Evolutionary conservation across 2,797 vertebrate species (phyloP), one percentile per base, ranked within the genome.

Genomic region (Sebastiscus albofasciatus): DNA sequence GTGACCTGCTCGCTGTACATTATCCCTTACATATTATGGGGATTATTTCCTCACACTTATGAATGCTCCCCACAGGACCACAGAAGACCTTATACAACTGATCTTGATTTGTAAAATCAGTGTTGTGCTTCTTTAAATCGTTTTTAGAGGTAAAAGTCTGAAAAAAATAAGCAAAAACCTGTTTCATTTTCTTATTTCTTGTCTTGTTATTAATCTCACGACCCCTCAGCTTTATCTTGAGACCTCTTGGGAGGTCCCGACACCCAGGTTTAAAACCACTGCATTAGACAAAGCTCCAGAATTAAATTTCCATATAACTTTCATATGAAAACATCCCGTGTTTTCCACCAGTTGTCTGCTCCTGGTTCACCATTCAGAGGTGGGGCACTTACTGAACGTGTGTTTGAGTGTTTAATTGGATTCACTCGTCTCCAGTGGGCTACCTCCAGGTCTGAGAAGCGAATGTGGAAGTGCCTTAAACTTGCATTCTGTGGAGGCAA

Each of bases 371-470:
- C 59, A 31, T 33, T 82, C 33, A 27, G 71, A 66, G 61, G 18
- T 29, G 42, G 4, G 61, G 54, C 65, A 49, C 79, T 79, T 56
- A 66, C 46, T 61, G 18, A 55, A 67, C 67, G 55, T 72, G 70
- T 61, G 13, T 61, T 33, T 39, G 60, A 69, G 62, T 67, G 67
- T 80, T 81, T 77, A 29, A 8, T 34, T 79, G 11, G 36, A 26
- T 29, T 61, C 20, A 9, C 22, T 78, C 1, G 8, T 80, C 46
- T 49, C 46, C 46, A 49, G 46, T 20, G 46, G 18, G 46, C 46
- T 49, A 10, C 33, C 33, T 34, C 33, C 33, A 34, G 33, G 33
- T 34, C 33, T 34, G 33, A 34, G 33, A 34, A 34, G 33, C 33
- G 33, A 34, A 34, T 34, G 33, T 34, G 33, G 33, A 34, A 34